These are phyloP conservation scores for Drosophila suzukii DNA, from an alignment of 1,140 invertebrate species.

Conservation along the genomic window DNA sequence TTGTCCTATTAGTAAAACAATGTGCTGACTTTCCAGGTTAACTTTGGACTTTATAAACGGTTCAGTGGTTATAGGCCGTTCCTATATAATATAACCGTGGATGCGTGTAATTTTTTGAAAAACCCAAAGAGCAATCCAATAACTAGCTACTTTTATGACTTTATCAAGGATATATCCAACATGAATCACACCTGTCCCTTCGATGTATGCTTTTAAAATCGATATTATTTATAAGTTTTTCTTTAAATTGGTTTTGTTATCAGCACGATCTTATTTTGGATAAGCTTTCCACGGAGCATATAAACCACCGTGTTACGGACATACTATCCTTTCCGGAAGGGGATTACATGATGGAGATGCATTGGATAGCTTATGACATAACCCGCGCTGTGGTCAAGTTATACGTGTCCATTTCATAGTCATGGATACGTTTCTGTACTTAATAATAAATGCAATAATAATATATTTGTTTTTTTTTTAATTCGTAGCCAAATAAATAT, in stretches of 20 bases:
- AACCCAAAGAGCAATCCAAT: neutral
- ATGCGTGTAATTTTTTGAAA: conserved; percentile 12
- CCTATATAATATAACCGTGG: conserved; percentile 13
- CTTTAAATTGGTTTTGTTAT: neutral
- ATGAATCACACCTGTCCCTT: conserved; percentile 28
- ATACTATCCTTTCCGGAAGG: conserved; percentile 14
- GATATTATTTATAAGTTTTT: neutral
- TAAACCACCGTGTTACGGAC: conserved; percentile 7
- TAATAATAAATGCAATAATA: neutral
- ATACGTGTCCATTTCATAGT: neutral
- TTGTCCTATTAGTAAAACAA: neutral
- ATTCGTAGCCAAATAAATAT: too few species aligned
- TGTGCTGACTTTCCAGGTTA: neutral
- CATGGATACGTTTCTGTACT: too few species aligned
- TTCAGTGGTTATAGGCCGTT: conserved; percentile 29
- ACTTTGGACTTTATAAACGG: conserved; percentile 12
- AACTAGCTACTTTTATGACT: conserved; percentile 4
- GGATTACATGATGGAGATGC: neutral
- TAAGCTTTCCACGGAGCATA: neutral
- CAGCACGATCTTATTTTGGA: conserved; percentile 25
- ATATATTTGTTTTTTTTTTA: too few species aligned
- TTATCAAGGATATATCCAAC: conserved; percentile 5
- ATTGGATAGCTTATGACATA: conserved; percentile 3
- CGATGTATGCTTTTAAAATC: neutral
- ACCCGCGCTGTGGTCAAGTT: neutral